Base-by-base conservation (phyloP, 2,797 vertebrate species). In the Acestrorhynchus altus region DNA sequence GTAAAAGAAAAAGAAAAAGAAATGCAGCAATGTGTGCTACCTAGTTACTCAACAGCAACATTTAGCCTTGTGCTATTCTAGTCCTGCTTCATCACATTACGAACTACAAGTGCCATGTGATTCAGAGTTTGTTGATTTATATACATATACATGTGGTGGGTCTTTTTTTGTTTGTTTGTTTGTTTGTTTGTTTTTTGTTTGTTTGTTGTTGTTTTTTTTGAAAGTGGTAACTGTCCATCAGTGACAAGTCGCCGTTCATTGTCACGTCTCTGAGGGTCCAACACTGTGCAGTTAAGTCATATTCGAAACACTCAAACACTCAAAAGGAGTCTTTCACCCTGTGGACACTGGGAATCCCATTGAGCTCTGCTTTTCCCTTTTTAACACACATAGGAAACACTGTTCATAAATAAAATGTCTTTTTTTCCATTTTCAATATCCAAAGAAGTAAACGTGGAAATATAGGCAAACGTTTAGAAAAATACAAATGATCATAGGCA, bases 401-500 rank as follows among this genome's bases (percentile, higher is more conserved):
- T 88, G 86, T 89, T 87, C 79, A 73, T 87, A 87, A 92, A 90
- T 90, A 90, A 84, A 90, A 88, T 88, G 7, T 1, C n/a, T 52
- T 20, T 6, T 20, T 18, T 18, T 79, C 90, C 87, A 80, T 91
- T 91, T 90, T 85, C 84, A 87, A 87, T 84, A 86, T 89, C 47
- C 71, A 72, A 81, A 74, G 68, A 80, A 91, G 89, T 87, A 89
- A 90, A 88, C 87, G 85, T 90, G 91, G 88, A 91, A 91, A 93
- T 93, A 92, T 92, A 93, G 91, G 92, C 80, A 82, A 90, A 92
- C 89, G 86, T 86, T 90, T 95, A 94, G 91, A 95, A 94, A 95
- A 95, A 95, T 95, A 94, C 93, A 94, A 94, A 94, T 91, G 91
- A 93, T 90, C 92, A 93, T 92, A 93, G 89, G 91, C 86, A 92